Conservation (phyloP, 2,888 invertebrate species). For the Ptilodon capucinus region DNA sequence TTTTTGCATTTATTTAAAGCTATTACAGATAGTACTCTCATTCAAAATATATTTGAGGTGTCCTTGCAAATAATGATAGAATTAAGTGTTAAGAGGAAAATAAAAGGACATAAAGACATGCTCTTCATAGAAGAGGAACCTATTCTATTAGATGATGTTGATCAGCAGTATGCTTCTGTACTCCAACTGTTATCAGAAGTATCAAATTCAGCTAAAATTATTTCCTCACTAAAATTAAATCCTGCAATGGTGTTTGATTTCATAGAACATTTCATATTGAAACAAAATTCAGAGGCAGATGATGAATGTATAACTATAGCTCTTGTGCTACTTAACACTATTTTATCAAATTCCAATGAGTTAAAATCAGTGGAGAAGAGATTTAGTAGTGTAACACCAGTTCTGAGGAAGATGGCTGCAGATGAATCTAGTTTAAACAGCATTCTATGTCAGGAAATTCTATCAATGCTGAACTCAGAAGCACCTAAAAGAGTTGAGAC, state of each 20-base stretch:
- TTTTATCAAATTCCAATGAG: constrained; percentile 55
- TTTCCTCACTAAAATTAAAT: constrained; percentile 64
- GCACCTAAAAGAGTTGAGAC: constrained; percentile 42
- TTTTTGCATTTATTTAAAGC: constrained; percentile 57
- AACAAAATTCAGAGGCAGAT: constrained; percentile 38
- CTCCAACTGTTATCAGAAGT: constrained; percentile 79
- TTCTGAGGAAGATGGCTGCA: constrained; percentile 46
- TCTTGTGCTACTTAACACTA: constrained; percentile 66
- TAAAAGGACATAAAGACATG: constrained; percentile 46
- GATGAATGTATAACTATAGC: constrained; percentile 70
- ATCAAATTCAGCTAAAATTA: constrained; percentile 67
- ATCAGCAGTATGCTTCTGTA: constrained; percentile 68
- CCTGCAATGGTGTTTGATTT: constrained; percentile 73
- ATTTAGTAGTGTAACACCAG: constrained; percentile 53
- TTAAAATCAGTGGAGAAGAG: constrained; percentile 35
- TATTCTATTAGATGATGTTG: constrained; percentile 45
- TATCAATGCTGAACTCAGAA: constrained; percentile 51
- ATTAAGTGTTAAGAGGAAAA: constrained; percentile 43
- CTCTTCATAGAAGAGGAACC: constrained; percentile 66
- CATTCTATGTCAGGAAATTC: constrained; percentile 62
- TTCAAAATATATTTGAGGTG: constrained; percentile 53
- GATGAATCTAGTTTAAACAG: constrained; percentile 47
- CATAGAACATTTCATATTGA: constrained; percentile 68
- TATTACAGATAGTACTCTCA: constrained; percentile 39
- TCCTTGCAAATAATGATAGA: constrained; percentile 55